Evolutionary conservation across 2,888 invertebrate species (phyloP).

Genomic region (Lysandra bellargus): DNA sequence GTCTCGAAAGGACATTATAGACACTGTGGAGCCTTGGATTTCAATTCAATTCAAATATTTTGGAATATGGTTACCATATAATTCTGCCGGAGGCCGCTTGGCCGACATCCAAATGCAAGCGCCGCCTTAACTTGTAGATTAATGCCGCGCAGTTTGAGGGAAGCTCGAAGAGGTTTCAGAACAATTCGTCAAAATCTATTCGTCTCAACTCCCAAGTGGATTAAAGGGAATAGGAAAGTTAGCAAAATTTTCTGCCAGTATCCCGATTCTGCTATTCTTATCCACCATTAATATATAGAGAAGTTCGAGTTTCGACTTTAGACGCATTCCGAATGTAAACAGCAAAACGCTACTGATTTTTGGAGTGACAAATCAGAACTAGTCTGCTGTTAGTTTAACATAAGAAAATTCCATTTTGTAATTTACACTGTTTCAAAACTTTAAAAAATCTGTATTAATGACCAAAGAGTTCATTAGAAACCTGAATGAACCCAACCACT

Average conservation of each 20-base stretch:
- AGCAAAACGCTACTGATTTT: no score
- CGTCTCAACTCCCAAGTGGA: background rate
- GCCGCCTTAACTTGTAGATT: conserved; percentile 34
- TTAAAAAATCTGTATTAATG: no score
- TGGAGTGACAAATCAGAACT: no score
- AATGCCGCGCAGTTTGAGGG: conserved; percentile 19
- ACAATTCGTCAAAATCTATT: conserved; percentile 1
- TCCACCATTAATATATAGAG: background rate
- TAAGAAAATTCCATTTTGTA: no score
- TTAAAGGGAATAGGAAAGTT: background rate
- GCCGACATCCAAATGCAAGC: conserved; percentile 40
- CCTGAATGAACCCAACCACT: background rate
- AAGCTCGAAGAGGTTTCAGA: background rate
- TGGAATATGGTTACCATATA: conserved; percentile 34
- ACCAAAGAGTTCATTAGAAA: no score
- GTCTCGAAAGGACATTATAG: conserved; percentile 20
- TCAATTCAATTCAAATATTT: conserved; percentile 29
- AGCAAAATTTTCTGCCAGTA: background rate
- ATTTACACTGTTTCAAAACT: no score
- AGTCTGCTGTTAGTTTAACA: no score
- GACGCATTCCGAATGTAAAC: no score
- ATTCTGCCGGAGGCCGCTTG: conserved; percentile 40
- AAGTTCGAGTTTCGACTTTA: background rate
- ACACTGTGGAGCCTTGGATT: conserved; percentile 17
- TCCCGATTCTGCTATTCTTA: background rate